phyloP scores from a whole-genome alignment of 2,113 vertebrate species.

The Craseonycteris thonglongyai region DNA sequence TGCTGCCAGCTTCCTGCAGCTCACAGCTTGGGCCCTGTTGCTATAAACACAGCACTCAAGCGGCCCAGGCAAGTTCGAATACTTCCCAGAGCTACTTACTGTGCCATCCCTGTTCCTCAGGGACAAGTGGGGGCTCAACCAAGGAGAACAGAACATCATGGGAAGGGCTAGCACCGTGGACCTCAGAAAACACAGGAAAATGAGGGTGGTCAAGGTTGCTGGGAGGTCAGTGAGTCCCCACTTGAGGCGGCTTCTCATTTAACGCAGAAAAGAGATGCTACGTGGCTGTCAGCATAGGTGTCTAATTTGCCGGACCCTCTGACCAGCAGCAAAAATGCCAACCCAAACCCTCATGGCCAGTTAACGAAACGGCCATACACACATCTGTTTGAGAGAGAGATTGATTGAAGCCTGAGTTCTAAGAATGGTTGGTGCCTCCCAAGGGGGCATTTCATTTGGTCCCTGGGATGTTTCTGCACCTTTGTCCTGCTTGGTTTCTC shows the following conservation, averaged over 20 bases:
- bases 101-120: neutral
- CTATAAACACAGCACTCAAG: slow-evolving; percentile 8
- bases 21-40: neutral
- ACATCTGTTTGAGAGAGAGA: no score
- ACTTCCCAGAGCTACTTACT: neutral
- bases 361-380: neutral
- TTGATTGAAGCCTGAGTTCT: neutral
- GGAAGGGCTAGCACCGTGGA: neutral
- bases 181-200: neutral
- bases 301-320: neutral
- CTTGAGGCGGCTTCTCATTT: neutral
- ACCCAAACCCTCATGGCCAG: neutral
- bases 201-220: neutral
- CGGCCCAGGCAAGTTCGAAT: neutral
- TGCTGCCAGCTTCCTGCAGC: neutral
- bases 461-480: neutral
- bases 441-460: neutral
- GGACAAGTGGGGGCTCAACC: neutral
- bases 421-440: neutral
- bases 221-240: neutral
- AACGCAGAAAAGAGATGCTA: neutral
- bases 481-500: neutral
- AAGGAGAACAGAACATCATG: neutral
- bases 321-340: neutral
- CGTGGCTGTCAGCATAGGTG: no score